Conservation (phyloP, 2,888 invertebrate genomes). For the Thereva nobilitata region DNA sequence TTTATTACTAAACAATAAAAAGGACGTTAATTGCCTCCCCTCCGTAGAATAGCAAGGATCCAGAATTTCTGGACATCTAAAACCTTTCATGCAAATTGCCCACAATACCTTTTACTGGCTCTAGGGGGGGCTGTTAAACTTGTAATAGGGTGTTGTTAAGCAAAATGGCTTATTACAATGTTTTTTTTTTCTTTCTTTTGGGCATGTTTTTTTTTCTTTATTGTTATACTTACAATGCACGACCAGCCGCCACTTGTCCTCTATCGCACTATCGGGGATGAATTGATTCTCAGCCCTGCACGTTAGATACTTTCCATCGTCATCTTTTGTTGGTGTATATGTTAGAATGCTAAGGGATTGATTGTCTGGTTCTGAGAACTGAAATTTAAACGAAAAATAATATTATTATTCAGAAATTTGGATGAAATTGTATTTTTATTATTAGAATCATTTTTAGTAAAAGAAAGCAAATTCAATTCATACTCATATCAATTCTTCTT, state of each 20-base stretch:
- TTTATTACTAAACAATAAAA: conserved; percentile 16
- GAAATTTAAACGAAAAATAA: conserved; percentile 43
- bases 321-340: conserved; percentile 81
- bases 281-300: conserved; percentile 87
- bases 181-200: conserved; percentile 13
- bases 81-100: too few species aligned
- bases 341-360: conserved; percentile 82
- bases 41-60: not conserved
- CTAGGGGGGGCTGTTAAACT: too few species aligned
- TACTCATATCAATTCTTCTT: too few species aligned
- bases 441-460: too few species aligned
- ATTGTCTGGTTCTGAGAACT: conserved; percentile 83
- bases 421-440: too few species aligned
- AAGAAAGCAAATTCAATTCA: too few species aligned
- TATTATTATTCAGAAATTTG: too few species aligned
- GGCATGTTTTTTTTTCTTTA: conserved; percentile 12
- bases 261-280: conserved; percentile 79
- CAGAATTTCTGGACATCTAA: too few species aligned
- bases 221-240: conserved; percentile 78
- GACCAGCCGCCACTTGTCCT: conserved; percentile 85
- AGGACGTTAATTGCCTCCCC: conserved; percentile 13
- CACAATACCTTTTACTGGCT: too few species aligned
- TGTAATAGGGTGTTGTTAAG: too few species aligned
- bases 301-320: conserved; percentile 86
- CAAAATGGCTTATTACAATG: not conserved